These are phyloP conservation scores for Phodopus roborovskii DNA, from an alignment of 2,113 vertebrate genomes.

Conservation along the genomic window DNA sequence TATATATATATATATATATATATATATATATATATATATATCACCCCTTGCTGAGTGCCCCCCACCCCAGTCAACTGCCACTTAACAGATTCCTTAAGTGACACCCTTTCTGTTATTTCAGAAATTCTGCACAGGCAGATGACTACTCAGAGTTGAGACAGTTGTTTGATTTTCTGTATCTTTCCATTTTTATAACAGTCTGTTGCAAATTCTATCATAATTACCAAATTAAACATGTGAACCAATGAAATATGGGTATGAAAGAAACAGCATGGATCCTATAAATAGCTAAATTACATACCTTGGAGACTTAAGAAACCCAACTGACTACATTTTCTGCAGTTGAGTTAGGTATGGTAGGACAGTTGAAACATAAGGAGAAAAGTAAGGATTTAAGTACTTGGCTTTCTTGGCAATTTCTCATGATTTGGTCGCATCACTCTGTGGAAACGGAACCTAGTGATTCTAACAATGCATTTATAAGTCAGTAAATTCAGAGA, in stretches of 20 bases:
- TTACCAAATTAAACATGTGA: slow-evolving; percentile 12
- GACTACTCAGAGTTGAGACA: not conserved
- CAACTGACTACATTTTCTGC: not conserved
- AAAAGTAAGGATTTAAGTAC: not conserved
- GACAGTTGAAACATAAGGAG: slow-evolving; percentile 10
- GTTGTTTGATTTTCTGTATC: not conserved
- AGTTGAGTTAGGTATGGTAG: not conserved
- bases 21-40: too few species aligned
- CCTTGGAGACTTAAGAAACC: slow-evolving; percentile 9
- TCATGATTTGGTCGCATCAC: not conserved
- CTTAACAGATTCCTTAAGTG: not conserved
- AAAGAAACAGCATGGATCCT: not conserved
- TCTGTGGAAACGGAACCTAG: not conserved
- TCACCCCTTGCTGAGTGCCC: not conserved
- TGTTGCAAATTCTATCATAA: not conserved
- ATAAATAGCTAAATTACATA: not conserved
- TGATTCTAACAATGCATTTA: not conserved
- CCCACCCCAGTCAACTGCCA: not conserved
- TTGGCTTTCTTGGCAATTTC: not conserved
- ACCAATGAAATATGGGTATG: not conserved
- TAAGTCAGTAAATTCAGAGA: not conserved
- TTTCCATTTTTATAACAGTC: not conserved
- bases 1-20: too few species aligned
- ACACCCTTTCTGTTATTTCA: fast-evolving
- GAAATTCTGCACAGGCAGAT: not conserved